Conservation (phyloP, 2,888 invertebrate species). For the Criorhina ranunculi region DNA sequence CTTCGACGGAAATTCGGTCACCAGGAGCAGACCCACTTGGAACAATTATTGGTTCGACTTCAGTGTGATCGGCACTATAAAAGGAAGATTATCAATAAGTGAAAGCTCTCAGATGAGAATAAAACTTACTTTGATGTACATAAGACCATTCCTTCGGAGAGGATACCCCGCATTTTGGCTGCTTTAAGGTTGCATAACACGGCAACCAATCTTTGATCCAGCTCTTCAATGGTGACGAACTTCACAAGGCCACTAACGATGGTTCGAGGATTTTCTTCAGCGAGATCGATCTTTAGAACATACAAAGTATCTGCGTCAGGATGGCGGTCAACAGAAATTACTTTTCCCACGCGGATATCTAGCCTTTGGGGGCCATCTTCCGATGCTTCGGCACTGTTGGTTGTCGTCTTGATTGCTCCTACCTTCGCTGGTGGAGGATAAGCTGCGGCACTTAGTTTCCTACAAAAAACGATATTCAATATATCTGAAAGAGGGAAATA, state of each 20-base stretch:
- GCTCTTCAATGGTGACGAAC: constrained; percentile 94
- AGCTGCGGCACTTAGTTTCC: constrained; percentile 90
- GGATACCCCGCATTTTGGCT: constrained; percentile 96
- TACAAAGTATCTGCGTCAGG: constrained; percentile 97
- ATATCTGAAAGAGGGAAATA: not conserved
- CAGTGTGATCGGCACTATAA: constrained; percentile 89
- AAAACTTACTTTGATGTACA: constrained; percentile 91
- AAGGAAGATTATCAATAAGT: constrained; percentile 26
- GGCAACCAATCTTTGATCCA: constrained; percentile 95
- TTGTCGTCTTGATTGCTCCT: constrained; percentile 82
- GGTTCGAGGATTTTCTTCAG: constrained; percentile 89
- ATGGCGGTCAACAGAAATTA: constrained; percentile 92
- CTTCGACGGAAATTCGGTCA: constrained; percentile 93
- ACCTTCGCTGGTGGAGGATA: constrained; percentile 92
- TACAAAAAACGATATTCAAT: constrained; percentile 63
- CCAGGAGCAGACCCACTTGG: constrained; percentile 92
- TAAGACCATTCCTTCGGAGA: constrained; percentile 96
- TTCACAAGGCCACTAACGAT: constrained; percentile 96
- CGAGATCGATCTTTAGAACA: constrained; percentile 96
- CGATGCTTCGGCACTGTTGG: constrained; percentile 80
- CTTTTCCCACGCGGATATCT: constrained; percentile 94
- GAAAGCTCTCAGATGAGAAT: not conserved
- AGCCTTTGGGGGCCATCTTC: constrained; percentile 90
- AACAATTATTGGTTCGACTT: constrained; percentile 93
- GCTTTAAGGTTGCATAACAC: constrained; percentile 98